Percentiles rank a stretch among this genome's conserved stretches.
phyloP scores from a whole-genome alignment of 2,113 vertebrate genomes.

The Butorides virescens region DNA sequence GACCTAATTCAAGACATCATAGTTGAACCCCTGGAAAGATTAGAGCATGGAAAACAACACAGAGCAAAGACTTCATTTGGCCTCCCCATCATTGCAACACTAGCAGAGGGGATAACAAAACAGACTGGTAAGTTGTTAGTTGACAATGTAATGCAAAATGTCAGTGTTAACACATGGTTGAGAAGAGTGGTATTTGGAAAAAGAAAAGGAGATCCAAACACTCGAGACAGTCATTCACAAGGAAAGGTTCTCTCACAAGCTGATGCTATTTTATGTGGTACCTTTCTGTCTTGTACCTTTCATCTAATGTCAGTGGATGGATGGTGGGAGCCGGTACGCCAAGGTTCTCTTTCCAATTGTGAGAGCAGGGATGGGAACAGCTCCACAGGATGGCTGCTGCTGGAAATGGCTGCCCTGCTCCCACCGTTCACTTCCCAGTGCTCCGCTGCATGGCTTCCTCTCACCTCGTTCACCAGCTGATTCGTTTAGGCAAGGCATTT shows the following conservation, averaged over 20 bases:
- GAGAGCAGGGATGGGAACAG: not conserved
- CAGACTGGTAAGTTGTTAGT: not conserved
- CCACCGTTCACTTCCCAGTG: not conserved
- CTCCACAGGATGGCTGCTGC: not conserved
- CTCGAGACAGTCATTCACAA: not conserved
- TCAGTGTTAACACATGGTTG: not conserved
- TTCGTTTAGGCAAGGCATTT: not conserved
- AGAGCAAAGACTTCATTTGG: not conserved
- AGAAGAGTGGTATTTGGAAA: not conserved
- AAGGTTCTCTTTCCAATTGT: not conserved
- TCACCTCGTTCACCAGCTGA: accelerated
- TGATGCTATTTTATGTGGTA: not conserved
- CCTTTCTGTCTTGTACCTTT: not conserved
- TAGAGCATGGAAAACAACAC: not conserved
- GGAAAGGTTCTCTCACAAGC: not conserved
- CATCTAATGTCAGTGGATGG: not conserved
- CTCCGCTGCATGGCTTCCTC: not conserved
- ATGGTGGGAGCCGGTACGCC: not conserved
- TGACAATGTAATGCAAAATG: not conserved
- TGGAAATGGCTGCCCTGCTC: not conserved
- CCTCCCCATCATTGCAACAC: not conserved
- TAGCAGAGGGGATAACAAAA: not conserved
- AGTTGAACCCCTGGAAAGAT: not conserved
- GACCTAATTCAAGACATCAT: not conserved
- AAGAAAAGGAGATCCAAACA: not conserved